phyloP scores from a whole-genome alignment of 2,888 invertebrate genomes.

The Stenodema calcarata region DNA sequence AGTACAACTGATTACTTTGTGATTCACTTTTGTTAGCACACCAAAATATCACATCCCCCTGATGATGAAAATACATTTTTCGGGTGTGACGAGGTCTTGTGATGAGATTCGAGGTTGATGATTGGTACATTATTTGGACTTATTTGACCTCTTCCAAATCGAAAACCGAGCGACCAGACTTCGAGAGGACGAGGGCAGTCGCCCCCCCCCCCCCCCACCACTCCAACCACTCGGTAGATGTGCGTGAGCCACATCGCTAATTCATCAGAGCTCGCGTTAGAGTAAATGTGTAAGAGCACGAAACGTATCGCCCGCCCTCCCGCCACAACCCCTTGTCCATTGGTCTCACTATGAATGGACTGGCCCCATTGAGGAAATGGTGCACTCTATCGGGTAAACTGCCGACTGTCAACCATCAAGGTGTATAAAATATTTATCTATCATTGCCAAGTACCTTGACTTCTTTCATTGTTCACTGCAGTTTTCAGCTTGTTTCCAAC shows the following conservation, averaged over 20 bases:
- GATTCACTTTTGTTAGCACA: too few species aligned
- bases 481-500: too few species aligned
- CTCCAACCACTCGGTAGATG: neutral
- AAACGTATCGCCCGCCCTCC: neutral
- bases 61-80: too few species aligned
- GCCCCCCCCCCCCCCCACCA: too few species aligned
- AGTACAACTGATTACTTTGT: too few species aligned
- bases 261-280: slow-evolving; percentile 36
- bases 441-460: neutral
- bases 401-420: neutral
- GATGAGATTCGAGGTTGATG: too few species aligned
- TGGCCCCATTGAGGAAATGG: slow-evolving; percentile 15
- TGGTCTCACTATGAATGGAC: slow-evolving; percentile 9
- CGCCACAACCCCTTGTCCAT: neutral
- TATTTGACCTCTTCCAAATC: too few species aligned
- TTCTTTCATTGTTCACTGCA: too few species aligned
- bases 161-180: neutral
- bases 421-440: neutral
- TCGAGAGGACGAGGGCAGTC: neutral
- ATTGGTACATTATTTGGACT: too few species aligned
- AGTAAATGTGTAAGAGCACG: slow-evolving; percentile 46
- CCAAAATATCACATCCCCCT: too few species aligned
- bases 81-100: too few species aligned
- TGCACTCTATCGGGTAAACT: slow-evolving; percentile 8
- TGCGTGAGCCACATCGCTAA: slow-evolving; percentile 47